phyloP scores from a whole-genome alignment of 2,113 vertebrate genomes.

The Bungarus multicinctus region DNA sequence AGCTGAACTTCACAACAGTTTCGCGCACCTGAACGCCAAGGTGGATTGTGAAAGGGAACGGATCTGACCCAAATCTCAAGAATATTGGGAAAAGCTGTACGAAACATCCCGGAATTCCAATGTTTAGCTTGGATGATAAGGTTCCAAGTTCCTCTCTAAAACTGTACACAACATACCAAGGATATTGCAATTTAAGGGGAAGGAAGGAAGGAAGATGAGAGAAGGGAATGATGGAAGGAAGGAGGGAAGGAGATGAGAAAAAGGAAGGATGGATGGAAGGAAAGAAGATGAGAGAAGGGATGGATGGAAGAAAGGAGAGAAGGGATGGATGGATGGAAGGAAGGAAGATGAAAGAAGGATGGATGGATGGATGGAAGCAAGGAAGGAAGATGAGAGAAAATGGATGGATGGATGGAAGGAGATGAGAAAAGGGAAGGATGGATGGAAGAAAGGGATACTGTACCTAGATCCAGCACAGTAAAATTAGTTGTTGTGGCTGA shows the following conservation, averaged over 20 bases:
- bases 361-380: no score
- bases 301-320: no score
- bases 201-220: background rate
- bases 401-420: background rate
- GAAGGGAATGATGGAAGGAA: no score
- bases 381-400: no score
- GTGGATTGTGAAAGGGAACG: background rate
- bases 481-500: background rate
- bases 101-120: background rate
- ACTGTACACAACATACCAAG: background rate
- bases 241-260: background rate
- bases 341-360: no score
- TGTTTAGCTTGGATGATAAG: background rate
- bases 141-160: background rate
- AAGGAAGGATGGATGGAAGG: no score
- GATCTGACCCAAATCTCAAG: rapidly evolving
- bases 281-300: no score
- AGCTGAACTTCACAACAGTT: conserved; percentile 51
- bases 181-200: background rate
- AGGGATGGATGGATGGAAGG: no score
- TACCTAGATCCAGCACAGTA: background rate
- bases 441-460: background rate
- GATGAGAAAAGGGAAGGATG: background rate
- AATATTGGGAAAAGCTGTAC: background rate
- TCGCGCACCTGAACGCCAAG: background rate